Base-by-base conservation (phyloP, 2,888 invertebrate species). In the Branchinecta sandiegonensis region DNA sequence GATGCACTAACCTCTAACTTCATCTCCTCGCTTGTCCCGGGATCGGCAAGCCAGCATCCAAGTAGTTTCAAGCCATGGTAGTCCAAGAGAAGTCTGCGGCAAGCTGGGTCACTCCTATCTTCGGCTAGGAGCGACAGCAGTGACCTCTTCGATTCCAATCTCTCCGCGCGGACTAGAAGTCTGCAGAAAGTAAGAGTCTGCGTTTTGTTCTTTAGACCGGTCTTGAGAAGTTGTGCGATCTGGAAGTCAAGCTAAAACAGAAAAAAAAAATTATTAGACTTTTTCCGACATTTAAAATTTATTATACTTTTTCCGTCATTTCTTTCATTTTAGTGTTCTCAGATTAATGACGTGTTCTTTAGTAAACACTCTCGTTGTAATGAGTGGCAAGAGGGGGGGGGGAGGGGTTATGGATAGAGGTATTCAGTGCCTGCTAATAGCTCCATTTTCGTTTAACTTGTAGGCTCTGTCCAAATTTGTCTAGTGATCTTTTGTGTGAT, bases 1-100 rank as follows among this genome's bases (percentile, higher is more conserved):
- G 4, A 37, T 37, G 4, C n/a, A 56, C 10, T 17, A 8, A 56
- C 56, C 56, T 56, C 56, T 10, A 56, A 56, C 10, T 56, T 56
- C 56, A 56, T 56, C 56, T 56, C 56, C n/a, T 56, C 56, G 6
- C 70, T 64, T 47, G 71, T 70, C 8, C 73, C 71, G 9, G 74
- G 83, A 75, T 91, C 90, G 70, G 85, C 85, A 84, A 95, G 93
- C 88, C 96, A 96, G 47, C 90, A 91, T 81, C 94, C 92, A 70
- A 97, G 82, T 68, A 97, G 80, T 8, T 90, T 81, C 69, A 96
- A 81, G 0, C 96, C 96, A 75, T 95, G 92, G 79, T 95, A 95
- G 80, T 92, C 92, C 69, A 93, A 83, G 80, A 96, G 95, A 71
- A 95, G 82, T 14, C 92, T 80, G 11, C 89, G 83, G 76, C 91